Evolutionary conservation across 2,113 vertebrate species (phyloP).

Genomic region (Indri indri): DNA sequence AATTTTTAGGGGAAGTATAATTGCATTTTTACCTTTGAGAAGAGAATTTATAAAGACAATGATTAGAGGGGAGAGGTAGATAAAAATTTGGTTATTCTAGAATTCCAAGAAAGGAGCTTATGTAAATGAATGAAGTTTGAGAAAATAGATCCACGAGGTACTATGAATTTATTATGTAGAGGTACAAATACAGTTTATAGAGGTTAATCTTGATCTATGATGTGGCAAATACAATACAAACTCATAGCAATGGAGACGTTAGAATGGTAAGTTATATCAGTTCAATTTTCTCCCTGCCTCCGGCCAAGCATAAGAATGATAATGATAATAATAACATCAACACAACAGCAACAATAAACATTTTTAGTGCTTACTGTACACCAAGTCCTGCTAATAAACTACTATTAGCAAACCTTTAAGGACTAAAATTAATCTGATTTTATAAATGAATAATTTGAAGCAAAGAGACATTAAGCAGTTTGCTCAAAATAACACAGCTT

Average conservation of each 20-base stretch:
- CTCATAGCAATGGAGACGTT: background rate
- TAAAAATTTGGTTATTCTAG: background rate
- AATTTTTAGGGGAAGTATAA: background rate
- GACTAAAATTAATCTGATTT: background rate
- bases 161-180: background rate
- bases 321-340: background rate
- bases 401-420: background rate
- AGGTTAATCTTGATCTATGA: background rate
- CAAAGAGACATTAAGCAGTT: background rate
- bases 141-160: background rate
- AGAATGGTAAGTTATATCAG: background rate
- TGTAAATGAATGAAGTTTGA: background rate
- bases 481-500: background rate
- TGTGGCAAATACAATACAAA: background rate
- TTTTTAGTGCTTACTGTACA: background rate
- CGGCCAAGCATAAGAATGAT: background rate
- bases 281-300: background rate
- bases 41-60: background rate
- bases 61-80: background rate
- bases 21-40: constrained; percentile 8
- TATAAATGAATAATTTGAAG: background rate
- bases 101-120: background rate
- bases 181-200: background rate
- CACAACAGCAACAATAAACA: background rate
- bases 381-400: background rate